Evolutionary conservation across 2,113 vertebrate species (phyloP).

Genomic region (Platichthys stellatus): DNA sequence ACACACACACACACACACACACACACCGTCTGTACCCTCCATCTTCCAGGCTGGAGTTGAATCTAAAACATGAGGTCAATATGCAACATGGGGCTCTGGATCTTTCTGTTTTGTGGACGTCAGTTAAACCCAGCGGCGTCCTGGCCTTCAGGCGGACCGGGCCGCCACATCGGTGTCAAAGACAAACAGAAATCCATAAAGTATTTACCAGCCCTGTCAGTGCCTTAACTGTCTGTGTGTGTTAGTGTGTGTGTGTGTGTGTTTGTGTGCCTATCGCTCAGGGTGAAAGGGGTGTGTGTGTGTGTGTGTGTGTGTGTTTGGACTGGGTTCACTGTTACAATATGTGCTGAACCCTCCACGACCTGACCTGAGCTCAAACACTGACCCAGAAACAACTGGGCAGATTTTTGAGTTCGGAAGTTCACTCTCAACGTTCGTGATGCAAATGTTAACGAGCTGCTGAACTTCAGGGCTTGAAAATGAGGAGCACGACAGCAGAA

Average conservation of each 20-base stretch:
- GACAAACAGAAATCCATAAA: background rate
- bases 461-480: too few species aligned
- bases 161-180: too few species aligned
- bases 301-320: background rate
- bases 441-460: too few species aligned
- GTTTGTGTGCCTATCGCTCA: background rate
- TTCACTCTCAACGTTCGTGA: too few species aligned
- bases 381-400: too few species aligned
- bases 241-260: background rate
- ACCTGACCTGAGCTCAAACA: background rate
- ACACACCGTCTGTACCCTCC: background rate
- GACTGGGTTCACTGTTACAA: background rate
- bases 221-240: too few species aligned
- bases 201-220: background rate
- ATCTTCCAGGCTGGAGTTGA: slow-evolving; percentile 16
- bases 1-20: background rate
- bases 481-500: too few species aligned
- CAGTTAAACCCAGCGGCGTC: background rate
- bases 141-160: background rate
- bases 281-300: background rate
- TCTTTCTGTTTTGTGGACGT: background rate
- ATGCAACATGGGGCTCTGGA: background rate
- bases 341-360: background rate
- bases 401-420: too few species aligned
- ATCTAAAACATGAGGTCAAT: slow-evolving; percentile 28